Evolutionary conservation across 1,140 invertebrate genomes (phyloP), one percentile per base, ranked within the genome.

Genomic region (Eumaeus atala): DNA sequence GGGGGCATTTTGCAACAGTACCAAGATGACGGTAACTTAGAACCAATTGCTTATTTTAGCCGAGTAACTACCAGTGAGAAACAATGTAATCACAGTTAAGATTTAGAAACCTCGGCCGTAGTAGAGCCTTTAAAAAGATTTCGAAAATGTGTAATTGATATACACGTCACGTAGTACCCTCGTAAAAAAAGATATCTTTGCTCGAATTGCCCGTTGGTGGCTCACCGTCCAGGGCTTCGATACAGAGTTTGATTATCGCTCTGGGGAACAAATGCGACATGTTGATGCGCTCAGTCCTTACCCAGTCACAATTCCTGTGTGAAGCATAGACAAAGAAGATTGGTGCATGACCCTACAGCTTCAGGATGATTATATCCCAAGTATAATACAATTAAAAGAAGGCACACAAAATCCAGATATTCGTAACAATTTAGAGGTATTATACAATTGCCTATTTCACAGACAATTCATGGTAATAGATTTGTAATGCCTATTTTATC

Each of bases 131-230:
- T 86, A 0, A 73, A 73, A 55, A 42, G 60, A 12, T 87, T 87
- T 51, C 42, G 73, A 1, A 49, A 72, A 1, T 88, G 85, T 58
- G 48, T 88, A 4, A 12, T 73, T 0, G 69, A 70, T 0, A 69
- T 2, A 82, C 16, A 71, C 80, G 3, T 49, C 83, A 40, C 56
- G 66, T 10, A 51, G 42, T 9, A 73, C 75, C 0, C 61, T 67
- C 48, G 54, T 50, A 28, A 86, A 78, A 67, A 62, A 64, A n/a
- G 74, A 82, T 49, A 38, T 75, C 6, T 51, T 70, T 18, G 67
- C 75, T 5, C 48, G 73, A 21, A 69, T 83, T 37, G 74, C 72
- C 9, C 28, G 76, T 0, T 88, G 84, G 83, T 75, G 70, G 64
- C 55, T 84, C 9, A 47, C 62, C 2, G 37, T 79, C 14, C 70